Evolutionary conservation across 2,888 invertebrate genomes (phyloP).

Genomic region (Megalurothrips usitatus): DNA sequence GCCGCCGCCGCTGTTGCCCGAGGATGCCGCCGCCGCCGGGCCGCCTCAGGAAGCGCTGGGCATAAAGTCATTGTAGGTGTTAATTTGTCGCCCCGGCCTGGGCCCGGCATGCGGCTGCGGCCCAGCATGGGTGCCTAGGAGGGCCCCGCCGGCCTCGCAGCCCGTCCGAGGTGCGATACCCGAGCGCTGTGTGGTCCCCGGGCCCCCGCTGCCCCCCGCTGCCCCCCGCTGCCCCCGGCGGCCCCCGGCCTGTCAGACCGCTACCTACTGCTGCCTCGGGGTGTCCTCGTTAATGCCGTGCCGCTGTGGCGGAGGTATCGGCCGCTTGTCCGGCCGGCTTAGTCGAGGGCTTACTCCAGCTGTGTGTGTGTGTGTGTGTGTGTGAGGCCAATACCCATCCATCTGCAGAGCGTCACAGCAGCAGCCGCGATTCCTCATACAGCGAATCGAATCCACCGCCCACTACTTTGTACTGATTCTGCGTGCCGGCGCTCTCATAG

Average conservation of each 20-base stretch:
- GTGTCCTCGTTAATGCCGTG: not conserved
- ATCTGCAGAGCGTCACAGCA: not conserved
- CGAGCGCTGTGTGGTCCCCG: slow-evolving; percentile 10
- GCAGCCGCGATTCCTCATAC: not conserved
- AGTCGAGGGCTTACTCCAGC: not conserved
- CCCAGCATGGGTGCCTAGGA: too few species aligned
- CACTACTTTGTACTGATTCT: not conserved
- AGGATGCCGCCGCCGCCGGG: too few species aligned
- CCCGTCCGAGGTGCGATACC: not conserved
- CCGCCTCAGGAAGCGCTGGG: not conserved
- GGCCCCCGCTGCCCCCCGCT: too few species aligned
- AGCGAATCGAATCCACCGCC: too few species aligned
- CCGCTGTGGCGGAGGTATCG: not conserved
- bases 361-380: not conserved
- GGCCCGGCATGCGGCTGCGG: too few species aligned
- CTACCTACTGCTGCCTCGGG: not conserved
- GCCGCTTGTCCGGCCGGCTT: slow-evolving; percentile 2
- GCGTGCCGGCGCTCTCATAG: not conserved
- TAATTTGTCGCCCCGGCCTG: slow-evolving; percentile 9
- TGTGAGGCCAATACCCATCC: not conserved
- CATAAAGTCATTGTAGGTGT: slow-evolving; percentile 21
- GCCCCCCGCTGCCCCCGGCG: not conserved
- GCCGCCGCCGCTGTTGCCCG: too few species aligned
- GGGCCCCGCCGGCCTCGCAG: not conserved
- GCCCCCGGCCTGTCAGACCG: not conserved